Evolutionary conservation across 2,888 invertebrate genomes (phyloP).

Genomic region (Microplitis manilae): DNA sequence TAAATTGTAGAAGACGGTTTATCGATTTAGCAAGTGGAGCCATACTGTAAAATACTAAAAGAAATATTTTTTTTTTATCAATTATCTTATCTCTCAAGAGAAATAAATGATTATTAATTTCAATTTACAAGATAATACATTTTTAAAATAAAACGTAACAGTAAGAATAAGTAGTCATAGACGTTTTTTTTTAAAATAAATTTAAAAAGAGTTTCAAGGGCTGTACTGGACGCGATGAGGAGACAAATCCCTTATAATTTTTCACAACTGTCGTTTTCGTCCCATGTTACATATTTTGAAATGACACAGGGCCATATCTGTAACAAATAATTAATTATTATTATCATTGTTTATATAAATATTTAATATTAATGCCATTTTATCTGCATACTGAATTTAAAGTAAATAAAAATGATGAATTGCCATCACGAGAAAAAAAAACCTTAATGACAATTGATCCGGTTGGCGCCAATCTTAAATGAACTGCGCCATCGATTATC

Average conservation of each 20-base stretch:
- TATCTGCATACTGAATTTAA: no score
- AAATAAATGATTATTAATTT: background rate
- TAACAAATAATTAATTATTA: slow-evolving; percentile 57
- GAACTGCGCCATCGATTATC: slow-evolving; percentile 18
- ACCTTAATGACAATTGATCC: slow-evolving; percentile 29
- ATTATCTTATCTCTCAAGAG: background rate
- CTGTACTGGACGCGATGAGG: slow-evolving; percentile 35
- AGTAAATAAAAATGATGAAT: background rate
- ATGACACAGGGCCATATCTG: slow-evolving; percentile 79
- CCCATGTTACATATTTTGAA: slow-evolving; percentile 83
- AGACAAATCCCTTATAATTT: slow-evolving; percentile 12
- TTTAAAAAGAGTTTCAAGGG: slow-evolving; percentile 20
- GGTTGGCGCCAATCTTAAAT: slow-evolving; percentile 22
- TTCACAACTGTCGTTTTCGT: slow-evolving; percentile 73
- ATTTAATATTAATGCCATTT: no score
- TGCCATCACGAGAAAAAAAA: background rate
- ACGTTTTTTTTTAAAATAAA: background rate
- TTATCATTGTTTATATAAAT: no score
- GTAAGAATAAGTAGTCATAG: no score
- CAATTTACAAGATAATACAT: background rate
- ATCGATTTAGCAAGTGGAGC: background rate
- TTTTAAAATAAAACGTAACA: background rate
- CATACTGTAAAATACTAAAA: background rate
- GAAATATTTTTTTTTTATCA: background rate
- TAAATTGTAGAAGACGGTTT: background rate